Evolutionary conservation across 2,113 vertebrate species (phyloP).

Genomic region (Sinocyclocheilus anophthalmus): DNA sequence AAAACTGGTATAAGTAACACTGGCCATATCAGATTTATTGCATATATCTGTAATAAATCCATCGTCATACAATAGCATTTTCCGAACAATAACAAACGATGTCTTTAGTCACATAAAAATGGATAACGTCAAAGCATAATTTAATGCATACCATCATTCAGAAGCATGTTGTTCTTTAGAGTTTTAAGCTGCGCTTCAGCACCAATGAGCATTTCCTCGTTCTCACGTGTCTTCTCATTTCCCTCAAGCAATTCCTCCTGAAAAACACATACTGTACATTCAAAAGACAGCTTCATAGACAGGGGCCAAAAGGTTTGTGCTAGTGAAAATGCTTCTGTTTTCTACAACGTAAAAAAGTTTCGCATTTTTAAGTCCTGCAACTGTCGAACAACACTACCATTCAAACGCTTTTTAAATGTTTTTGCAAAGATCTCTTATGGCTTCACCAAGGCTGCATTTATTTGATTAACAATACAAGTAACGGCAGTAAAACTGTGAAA

Average conservation of each 20-base stretch:
- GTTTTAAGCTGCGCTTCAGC: constrained; percentile 73
- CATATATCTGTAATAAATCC: not conserved
- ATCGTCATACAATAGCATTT: not conserved
- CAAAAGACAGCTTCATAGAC: not conserved
- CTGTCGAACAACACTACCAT: too few relatives aligned
- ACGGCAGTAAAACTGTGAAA: too few relatives aligned
- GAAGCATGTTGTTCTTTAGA: constrained; percentile 79
- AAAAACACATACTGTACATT: not conserved
- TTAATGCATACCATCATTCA: constrained; percentile 70
- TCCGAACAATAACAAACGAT: not conserved
- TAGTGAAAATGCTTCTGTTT: not conserved
- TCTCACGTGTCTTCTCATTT: constrained; percentile 58
- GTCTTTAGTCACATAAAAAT: not conserved
- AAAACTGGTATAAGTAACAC: constrained; percentile 12
- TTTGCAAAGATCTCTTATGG: too few relatives aligned
- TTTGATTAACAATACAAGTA: too few relatives aligned
- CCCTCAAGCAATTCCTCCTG: constrained; percentile 60
- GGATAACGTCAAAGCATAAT: not conserved
- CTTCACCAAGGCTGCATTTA: too few relatives aligned
- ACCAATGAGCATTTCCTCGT: constrained; percentile 64
- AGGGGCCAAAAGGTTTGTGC: not conserved
- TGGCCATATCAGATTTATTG: not conserved
- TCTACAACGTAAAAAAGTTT: too few relatives aligned
- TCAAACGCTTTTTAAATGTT: too few relatives aligned
- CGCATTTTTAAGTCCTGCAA: too few relatives aligned